Conservation (phyloP, 2,888 invertebrate genomes). For the Aphrophora alni region DNA sequence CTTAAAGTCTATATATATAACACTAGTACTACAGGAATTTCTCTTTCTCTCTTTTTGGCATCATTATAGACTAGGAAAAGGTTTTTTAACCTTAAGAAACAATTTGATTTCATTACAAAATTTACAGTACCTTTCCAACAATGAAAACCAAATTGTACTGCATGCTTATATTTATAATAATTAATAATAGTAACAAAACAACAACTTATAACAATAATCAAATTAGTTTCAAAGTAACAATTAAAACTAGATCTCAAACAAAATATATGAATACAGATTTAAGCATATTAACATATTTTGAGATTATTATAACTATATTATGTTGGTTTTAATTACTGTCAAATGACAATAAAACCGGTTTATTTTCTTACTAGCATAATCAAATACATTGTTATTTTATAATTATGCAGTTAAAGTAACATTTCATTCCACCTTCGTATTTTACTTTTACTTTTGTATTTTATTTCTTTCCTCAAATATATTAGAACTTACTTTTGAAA, state of each 20-base stretch:
- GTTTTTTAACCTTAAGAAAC: not conserved
- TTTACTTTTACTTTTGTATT: too few relatives aligned
- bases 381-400: too few relatives aligned
- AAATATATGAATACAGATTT: not conserved
- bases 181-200: not conserved
- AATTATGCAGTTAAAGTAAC: too few relatives aligned
- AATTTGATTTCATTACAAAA: conserved; percentile 3
- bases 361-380: too few relatives aligned
- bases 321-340: not conserved
- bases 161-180: not conserved
- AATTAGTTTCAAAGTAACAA: not conserved
- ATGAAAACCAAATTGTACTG: not conserved
- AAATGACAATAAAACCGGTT: too few relatives aligned
- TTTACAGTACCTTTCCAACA: conserved; percentile 4
- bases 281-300: not conserved
- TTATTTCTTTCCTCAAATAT: too few relatives aligned
- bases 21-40: conserved; percentile 9
- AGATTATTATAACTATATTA: not conserved
- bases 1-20: conserved; percentile 5
- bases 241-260: not conserved
- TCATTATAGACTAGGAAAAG: not conserved
- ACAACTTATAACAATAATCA: not conserved
- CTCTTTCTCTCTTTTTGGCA: not conserved
- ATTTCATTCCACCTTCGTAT: too few relatives aligned
- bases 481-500: too few relatives aligned